Base-by-base conservation (phyloP, 2,113 vertebrate species). In the Thinocorus orbignyianus region DNA sequence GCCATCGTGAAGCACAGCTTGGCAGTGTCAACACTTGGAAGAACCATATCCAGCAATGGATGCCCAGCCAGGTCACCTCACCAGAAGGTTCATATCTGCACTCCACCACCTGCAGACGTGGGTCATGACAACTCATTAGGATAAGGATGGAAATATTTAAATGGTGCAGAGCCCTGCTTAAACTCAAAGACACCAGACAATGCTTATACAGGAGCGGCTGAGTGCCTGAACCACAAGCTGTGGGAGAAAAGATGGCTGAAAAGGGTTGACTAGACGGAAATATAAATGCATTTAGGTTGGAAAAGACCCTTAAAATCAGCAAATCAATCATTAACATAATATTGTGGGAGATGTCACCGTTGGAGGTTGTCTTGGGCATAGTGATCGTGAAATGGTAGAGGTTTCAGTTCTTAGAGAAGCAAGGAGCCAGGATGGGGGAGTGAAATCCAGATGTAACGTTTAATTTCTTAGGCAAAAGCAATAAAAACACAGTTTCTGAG, bases 1-100 rank as follows among this genome's bases (percentile, higher is more conserved):
- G 26, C n/a, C 52, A n/a, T 33, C 46, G 15, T 3, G 23, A 54
- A 39, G 24, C 57, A 52, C n/a, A 30, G 19, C 33, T 58, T 61
- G 52, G 39, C 15, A 26, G 31, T 6, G 3, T 9, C 68, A 28
- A 19, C 54, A 10, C 55, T 39, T 44, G 6, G 26, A 68, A 74
- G 14, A 69, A 19, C 0, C 0, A 23, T 17, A 16, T 7, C 4
- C 33, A 44, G 22, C 35, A 24, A 30, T 1, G 14, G 7, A 4
- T 0, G 20, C 7, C 39, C n/a, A 54, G 37, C 14, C 25, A 8
- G 54, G 55, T 16, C 18, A 57, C 10, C 44, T 51, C 84, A 44
- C 64, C 5, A 2, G 41, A 13, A 76, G 12, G 31, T 33, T 26
- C 11, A 4, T 7, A 42, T 7, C 61, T 51, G 23, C 3, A 2